These are phyloP conservation scores for Drosophila antonietae DNA, from an alignment of 2,888 invertebrate genomes.

Conservation along the genomic window DNA sequence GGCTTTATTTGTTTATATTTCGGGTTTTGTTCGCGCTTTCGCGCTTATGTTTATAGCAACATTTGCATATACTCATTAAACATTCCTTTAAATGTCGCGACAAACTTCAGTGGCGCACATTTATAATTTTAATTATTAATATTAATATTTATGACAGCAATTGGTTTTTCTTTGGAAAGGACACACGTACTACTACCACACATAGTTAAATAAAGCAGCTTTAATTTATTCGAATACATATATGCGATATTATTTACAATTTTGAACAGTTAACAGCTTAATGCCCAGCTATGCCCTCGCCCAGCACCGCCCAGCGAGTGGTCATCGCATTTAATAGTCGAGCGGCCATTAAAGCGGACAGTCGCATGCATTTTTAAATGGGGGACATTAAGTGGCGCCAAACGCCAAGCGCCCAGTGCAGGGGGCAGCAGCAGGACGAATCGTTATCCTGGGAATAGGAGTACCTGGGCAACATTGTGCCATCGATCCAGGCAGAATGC, in stretches of 20 bases:
- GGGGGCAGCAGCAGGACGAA: slow-evolving; percentile 6
- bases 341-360: slow-evolving; percentile 49
- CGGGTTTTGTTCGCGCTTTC: slow-evolving; percentile 15
- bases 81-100: slow-evolving; percentile 79
- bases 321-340: slow-evolving; percentile 60
- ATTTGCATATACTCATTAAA: slow-evolving; percentile 70
- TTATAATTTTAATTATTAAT: slow-evolving; percentile 69
- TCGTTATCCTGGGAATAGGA: slow-evolving; percentile 6
- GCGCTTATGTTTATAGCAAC: slow-evolving; percentile 42
- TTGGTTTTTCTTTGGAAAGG: slow-evolving; percentile 20
- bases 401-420: slow-evolving; percentile 1
- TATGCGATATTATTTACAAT: slow-evolving; percentile 67
- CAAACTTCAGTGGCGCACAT: slow-evolving; percentile 70
- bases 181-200: slow-evolving; percentile 13
- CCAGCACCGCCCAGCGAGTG: background rate
- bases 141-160: slow-evolving; percentile 58
- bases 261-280: slow-evolving; percentile 72
- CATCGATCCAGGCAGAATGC: slow-evolving; percentile 41
- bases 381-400: slow-evolving; percentile 54
- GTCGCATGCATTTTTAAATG: slow-evolving; percentile 71
- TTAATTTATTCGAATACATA: slow-evolving; percentile 53
- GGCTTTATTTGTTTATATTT: slow-evolving; percentile 16
- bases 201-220: slow-evolving; percentile 46
- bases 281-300: slow-evolving; percentile 30
- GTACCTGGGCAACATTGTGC: slow-evolving; percentile 33